Evolutionary conservation across 1,140 invertebrate species (phyloP), one percentile per base, ranked within the genome.

Genomic region (Pseudomyrmex pallidus): DNA sequence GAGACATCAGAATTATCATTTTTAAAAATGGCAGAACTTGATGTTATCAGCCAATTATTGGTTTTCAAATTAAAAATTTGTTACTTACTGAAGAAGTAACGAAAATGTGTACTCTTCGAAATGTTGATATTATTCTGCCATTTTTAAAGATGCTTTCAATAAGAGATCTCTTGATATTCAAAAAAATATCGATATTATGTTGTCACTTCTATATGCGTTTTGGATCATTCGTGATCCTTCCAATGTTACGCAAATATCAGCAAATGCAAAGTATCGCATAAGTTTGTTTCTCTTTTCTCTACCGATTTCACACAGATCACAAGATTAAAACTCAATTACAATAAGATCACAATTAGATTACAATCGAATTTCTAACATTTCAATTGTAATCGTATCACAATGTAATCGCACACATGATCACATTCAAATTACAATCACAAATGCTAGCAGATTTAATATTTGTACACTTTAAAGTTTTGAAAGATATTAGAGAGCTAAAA

Each of bases 151-250:
- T 13, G 12, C 5, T 35, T 35, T 35, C 1, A 35, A 35, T 5
- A 35, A 35, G 20, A 48, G 9, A 63, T 25, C 10, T 54, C 48
- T 78, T 52, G 22, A 78, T 13, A 59, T 25, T 59, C 54, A 12
- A 70, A 70, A 78, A 70, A 52, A 57, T 78, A 78, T 70, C 76
- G 44, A 48, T 48, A 77, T 67, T 64, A 68, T 12, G 35, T 76
- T 78, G 52, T 44, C 64, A 70, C 70, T 56, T 13, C 35, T 48
- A 78, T 17, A 20, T 13, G 35, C 12, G 15, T 22, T 76, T 17
- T 8, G 61, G 54, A 78, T 68, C 44, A 12, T 70, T 70, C 54
- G 52, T 12, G 44, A 78, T 50, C 44, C 44, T 70, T 67, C 46
- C 22, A 66, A 12, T 66, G 2, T 59, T 76, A 50, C 48, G 54